Conservation (phyloP, 1,140 invertebrate genomes). For the Helicoverpa armigera region DNA sequence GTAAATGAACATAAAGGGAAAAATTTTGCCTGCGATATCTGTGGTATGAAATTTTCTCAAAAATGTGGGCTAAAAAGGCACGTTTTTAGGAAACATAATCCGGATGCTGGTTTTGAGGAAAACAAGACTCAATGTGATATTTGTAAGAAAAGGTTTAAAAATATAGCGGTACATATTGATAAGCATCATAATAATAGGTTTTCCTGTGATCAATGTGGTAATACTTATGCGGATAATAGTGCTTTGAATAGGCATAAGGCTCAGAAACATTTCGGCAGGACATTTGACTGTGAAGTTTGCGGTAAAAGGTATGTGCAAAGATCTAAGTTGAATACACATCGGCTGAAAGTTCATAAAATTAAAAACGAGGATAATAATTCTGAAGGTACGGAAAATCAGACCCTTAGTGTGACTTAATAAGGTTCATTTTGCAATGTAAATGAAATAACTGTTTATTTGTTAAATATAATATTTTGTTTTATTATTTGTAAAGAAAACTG, state of each 20-base stretch:
- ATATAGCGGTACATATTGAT: slow-evolving; percentile 36
- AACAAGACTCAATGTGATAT: slow-evolving; percentile 36
- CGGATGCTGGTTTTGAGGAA: not conserved
- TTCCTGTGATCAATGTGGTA: not conserved
- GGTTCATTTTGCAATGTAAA: no score
- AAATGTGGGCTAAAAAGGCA: slow-evolving; percentile 32
- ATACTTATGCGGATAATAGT: not conserved
- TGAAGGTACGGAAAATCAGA: no score
- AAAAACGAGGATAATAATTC: slow-evolving; percentile 35
- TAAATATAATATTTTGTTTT: no score
- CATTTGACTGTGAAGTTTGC: slow-evolving; percentile 45
- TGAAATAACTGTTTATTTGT: no score
- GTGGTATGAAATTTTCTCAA: slow-evolving; percentile 28
- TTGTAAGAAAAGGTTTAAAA: slow-evolving; percentile 37
- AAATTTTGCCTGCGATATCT: slow-evolving; percentile 27
- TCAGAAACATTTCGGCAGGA: not conserved
- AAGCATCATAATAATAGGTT: slow-evolving; percentile 13
- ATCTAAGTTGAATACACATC: slow-evolving; percentile 41
- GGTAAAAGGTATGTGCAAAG: slow-evolving; percentile 44
- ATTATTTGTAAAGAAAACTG: no score
- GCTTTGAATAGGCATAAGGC: slow-evolving; percentile 7
- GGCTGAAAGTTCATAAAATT: slow-evolving; percentile 45
- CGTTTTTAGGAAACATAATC: not conserved
- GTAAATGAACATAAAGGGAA: slow-evolving; percentile 26
- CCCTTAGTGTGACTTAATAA: no score